phyloP scores from a whole-genome alignment of 1,140 invertebrate genomes.

The Hylaeus anthracinus region DNA sequence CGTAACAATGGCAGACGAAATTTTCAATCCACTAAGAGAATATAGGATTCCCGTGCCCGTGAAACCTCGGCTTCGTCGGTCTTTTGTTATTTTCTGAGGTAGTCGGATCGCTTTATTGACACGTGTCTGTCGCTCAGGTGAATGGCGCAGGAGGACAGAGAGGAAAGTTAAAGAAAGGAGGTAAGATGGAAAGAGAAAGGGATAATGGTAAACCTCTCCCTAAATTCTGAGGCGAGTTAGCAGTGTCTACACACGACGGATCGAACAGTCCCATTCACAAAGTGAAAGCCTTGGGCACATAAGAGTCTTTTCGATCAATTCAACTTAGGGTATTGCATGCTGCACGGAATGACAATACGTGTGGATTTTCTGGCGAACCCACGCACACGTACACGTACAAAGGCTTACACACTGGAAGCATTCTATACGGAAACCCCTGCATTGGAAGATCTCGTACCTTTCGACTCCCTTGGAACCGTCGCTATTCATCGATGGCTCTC shows the following conservation, averaged over 20 bases:
- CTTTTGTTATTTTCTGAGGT: not conserved
- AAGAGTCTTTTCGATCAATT: conserved; percentile 61
- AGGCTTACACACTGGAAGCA: not conserved
- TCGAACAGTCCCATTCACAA: conserved; percentile 54
- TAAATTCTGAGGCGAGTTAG: conserved; percentile 50
- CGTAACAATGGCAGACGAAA: not conserved
- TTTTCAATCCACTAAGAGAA: not conserved
- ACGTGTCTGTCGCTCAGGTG: not conserved
- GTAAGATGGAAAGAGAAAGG: not conserved
- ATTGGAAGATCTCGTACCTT: not conserved
- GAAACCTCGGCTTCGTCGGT: not conserved
- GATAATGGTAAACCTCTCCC: conserved; percentile 36
- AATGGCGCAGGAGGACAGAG: conserved; percentile 17
- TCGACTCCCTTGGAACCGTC: not conserved
- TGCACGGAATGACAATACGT: conserved; percentile 40
- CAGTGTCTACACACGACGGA: conserved; percentile 50
- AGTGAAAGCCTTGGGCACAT: conserved; percentile 48
- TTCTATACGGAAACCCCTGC: not conserved
- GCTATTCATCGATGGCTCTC: not conserved
- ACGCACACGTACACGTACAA: not conserved
- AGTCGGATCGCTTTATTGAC: not conserved
- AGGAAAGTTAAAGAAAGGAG: conserved; percentile 18
- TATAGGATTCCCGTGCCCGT: conserved; percentile 6
- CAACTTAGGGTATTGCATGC: conserved; percentile 40
- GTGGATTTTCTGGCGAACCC: conserved; percentile 14